Percentiles rank a stretch among this genome's conserved stretches.
Evolutionary conservation across 2,888 invertebrate species (phyloP).

Genomic region (Eumerus sabulonum): DNA sequence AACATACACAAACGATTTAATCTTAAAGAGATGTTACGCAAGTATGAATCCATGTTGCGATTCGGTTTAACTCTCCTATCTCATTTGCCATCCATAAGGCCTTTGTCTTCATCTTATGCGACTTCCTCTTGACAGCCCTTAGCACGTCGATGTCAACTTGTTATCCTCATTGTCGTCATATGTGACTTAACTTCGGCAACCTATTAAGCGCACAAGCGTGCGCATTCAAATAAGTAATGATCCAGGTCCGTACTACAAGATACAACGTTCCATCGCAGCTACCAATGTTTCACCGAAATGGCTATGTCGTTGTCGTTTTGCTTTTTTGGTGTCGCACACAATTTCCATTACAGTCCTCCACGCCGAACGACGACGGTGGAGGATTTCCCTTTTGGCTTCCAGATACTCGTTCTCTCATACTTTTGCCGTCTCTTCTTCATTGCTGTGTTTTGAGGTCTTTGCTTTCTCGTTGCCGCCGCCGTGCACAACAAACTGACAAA

Average conservation of each 20-base stretch:
- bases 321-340: constrained; percentile 40
- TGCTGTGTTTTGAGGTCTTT: constrained; percentile 17
- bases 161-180: constrained; percentile 33
- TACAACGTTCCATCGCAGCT: constrained; percentile 47
- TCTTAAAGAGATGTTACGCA: too few species aligned
- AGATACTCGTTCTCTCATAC: constrained; percentile 24
- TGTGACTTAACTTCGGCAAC: constrained; percentile 48
- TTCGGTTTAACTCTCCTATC: too few species aligned
- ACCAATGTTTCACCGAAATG: constrained; percentile 66
- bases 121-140: constrained; percentile 36
- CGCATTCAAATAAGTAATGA: constrained; percentile 29
- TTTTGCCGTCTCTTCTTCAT: constrained; percentile 17
- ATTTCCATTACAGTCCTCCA: constrained; percentile 59
- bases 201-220: constrained; percentile 32
- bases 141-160: constrained; percentile 40
- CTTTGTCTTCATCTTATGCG: too few species aligned
- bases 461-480: constrained; percentile 26
- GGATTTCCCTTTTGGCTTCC: constrained; percentile 54
- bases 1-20: too few species aligned
- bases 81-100: too few species aligned
- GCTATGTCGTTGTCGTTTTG: constrained; percentile 54
- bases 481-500: constrained; percentile 35
- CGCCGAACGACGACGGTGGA: neutral
- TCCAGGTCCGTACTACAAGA: constrained; percentile 51
- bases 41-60: too few species aligned